Percentiles rank a stretch among this genome's conserved stretches.
Conservation (phyloP, 1,140 invertebrate genomes). For the Cylas formicarius region DNA sequence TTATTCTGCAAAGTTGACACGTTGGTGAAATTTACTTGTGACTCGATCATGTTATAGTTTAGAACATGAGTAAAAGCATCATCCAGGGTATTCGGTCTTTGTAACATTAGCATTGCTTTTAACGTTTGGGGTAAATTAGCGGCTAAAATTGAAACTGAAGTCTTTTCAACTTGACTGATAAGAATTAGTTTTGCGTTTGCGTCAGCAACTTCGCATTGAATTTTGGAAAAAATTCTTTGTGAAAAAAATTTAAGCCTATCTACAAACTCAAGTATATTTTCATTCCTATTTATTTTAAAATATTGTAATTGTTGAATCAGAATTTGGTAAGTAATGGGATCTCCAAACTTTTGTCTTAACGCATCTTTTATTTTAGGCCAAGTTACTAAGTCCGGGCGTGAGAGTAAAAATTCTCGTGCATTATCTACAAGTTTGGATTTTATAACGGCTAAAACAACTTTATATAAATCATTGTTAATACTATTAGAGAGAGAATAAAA, state of each 20-base stretch:
- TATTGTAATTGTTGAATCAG: constrained; percentile 11
- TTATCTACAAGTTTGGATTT: constrained; percentile 8
- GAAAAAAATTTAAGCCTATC: constrained; percentile 8
- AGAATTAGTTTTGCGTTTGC: not conserved
- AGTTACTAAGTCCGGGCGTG: constrained; percentile 3
- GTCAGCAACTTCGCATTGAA: not conserved
- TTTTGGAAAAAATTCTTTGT: constrained; percentile 7
- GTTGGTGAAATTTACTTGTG: constrained; percentile 4
- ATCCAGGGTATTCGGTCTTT: constrained; percentile 2
- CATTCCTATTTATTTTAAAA: constrained; percentile 8
- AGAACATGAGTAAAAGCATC: constrained; percentile 1
- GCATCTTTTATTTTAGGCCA: constrained; percentile 5
- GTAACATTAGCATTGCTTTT: constrained; percentile 6
- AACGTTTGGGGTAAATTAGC: constrained; percentile 1
- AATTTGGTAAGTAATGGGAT: not conserved
- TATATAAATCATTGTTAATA: not conserved
- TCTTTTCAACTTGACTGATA: constrained; percentile 6
- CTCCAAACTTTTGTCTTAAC: constrained; percentile 14
- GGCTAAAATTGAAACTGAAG: constrained; percentile 2
- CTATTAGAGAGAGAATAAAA: constrained; percentile 4
- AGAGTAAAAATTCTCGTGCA: constrained; percentile 4
- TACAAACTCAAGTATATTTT: constrained; percentile 1
- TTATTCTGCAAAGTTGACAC: not conserved
- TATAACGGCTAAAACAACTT: constrained; percentile 3
- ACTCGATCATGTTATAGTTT: constrained; percentile 6